Conservation (phyloP, 2,888 invertebrate species). For the Zaprionus bogoriensis region DNA sequence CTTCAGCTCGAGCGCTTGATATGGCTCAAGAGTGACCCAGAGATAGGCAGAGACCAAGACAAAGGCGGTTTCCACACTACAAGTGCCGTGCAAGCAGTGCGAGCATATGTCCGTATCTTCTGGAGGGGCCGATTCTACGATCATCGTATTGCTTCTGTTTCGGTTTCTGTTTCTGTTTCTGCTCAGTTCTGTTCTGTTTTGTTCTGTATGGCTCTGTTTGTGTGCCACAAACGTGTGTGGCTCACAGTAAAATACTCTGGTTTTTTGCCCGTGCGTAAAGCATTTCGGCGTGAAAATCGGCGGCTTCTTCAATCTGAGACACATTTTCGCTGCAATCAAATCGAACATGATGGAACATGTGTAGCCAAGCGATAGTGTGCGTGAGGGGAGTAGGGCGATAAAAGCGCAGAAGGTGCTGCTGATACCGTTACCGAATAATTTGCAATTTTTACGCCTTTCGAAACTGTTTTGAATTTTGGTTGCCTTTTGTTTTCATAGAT, state of each 20-base stretch:
- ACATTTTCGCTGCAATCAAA: not conserved
- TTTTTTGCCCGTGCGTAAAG: not conserved
- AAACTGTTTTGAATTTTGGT: too few relatives aligned
- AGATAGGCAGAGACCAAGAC: conserved; percentile 1
- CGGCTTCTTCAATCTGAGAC: not conserved
- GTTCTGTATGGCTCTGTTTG: not conserved
- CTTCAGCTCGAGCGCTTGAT: conserved; percentile 14
- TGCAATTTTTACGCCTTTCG: not conserved
- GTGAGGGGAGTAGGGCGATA: too few relatives aligned
- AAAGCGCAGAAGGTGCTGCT: too few relatives aligned
- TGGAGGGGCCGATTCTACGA: not conserved
- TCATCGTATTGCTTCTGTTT: not conserved
- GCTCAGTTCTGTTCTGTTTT: not conserved
- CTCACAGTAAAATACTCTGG: not conserved
- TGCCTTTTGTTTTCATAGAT: too few relatives aligned
- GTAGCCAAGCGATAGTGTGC: too few relatives aligned
- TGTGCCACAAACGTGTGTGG: not conserved
- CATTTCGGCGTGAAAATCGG: not conserved
- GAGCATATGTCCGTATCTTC: not conserved
- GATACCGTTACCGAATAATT: not conserved
- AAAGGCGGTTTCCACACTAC: conserved; percentile 11
- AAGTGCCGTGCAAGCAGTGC: not conserved
- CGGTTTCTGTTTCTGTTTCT: not conserved
- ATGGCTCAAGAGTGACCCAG: conserved; percentile 5
- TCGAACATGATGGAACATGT: not conserved